Conservation (phyloP, 2,797 vertebrate genomes). For the Merluccius polli region DNA sequence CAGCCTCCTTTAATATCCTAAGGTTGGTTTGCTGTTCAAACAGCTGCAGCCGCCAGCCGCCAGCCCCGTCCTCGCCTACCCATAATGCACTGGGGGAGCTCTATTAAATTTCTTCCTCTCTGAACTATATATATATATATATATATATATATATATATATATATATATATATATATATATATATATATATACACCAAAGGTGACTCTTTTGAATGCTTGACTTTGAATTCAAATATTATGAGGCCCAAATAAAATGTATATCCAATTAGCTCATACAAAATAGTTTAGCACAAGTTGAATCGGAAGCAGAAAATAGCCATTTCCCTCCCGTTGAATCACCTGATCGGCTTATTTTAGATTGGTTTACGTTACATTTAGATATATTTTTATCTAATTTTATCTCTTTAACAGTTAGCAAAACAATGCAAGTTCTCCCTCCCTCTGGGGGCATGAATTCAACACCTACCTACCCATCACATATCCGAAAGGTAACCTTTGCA, state of each 20-base stretch:
- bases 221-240: constrained; percentile 18
- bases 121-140: background rate
- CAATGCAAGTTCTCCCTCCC: background rate
- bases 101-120: constrained; percentile 49
- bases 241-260: background rate
- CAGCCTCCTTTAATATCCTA: constrained; percentile 46
- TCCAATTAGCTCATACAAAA: background rate
- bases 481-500: background rate
- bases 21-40: constrained; percentile 50
- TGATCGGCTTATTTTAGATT: background rate
- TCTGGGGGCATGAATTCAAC: background rate
- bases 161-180: too few relatives aligned
- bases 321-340: background rate
- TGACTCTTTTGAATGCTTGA: constrained; percentile 21
- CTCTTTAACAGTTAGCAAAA: background rate
- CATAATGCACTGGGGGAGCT: constrained; percentile 37
- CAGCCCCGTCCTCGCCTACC: constrained; percentile 32
- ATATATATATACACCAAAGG: constrained; percentile 26
- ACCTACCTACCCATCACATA: background rate
- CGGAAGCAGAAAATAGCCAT: background rate
- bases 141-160: background rate
- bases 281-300: background rate
- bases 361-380: background rate
- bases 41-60: constrained; percentile 19
- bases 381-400: background rate